Evolutionary conservation across 1,140 invertebrate species (phyloP), one percentile per base, ranked within the genome.

Genomic region (Euwallacea fornicatus): DNA sequence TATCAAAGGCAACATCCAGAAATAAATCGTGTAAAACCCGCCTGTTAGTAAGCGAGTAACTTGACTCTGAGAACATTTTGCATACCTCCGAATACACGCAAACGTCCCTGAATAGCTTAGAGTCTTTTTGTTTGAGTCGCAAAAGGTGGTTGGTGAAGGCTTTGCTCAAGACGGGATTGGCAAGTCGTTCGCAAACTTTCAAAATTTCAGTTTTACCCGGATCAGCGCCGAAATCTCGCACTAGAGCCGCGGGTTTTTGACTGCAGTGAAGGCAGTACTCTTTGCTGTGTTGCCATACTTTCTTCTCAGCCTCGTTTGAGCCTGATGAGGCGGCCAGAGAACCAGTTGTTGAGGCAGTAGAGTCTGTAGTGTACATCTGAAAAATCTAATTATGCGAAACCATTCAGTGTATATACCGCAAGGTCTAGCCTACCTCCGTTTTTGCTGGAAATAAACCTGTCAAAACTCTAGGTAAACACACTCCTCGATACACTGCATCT

Each of bases 11-110:
- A 16, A 94, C 83, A 79, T 98, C 96, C 43, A 96, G 85, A 83
- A 98, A 98, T 7, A 98, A 83, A 83, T 98, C 96, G 81, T 98
- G 96, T 13, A 98, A 83, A 82, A 98, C 96, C 73, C 95, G 87
- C 16, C 96, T 85, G 2, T 94, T 89, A 64, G 86, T 86, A 72
- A 97, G 85, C 73, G 95, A 88, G 79, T 96, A 97, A 21, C 90
- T 90, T 79, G 90, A 92, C 43, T 87, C 86, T 0, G 90, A 88
- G 44, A 98, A 82, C 59, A 94, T 84, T 69, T 88, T 88, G 79
- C 92, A 92, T 7, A 97, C 90, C 82, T 98, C 96, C 2, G 94
- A 96, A 82, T 97, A 98, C 6, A 98, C 86, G 82, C 96, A 98
- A 68, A 93, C 83, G 78, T 97, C 94, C 82, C 94, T 88, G 79